phyloP scores from a whole-genome alignment of 2,888 invertebrate species.

The Acronicta aceris region DNA sequence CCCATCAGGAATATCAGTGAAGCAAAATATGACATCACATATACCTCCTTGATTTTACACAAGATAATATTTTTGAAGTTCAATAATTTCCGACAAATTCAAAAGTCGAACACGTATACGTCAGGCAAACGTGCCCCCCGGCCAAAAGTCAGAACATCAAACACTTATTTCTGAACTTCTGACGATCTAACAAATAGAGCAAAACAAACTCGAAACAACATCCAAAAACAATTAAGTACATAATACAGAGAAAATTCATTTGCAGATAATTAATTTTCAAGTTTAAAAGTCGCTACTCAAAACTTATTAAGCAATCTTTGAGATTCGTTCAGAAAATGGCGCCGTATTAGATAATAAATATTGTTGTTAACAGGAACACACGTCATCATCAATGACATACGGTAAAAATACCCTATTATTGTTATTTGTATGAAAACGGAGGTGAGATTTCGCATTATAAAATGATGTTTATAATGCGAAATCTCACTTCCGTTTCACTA shows the following conservation, averaged over 20 bases:
- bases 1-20: no score
- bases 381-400: not conserved
- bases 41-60: no score
- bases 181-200: constrained; percentile 46
- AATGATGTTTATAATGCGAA: no score
- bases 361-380: constrained; percentile 3
- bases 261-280: constrained; percentile 59
- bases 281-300: constrained; percentile 53
- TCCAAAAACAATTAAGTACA: constrained; percentile 59
- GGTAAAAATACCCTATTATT: no score
- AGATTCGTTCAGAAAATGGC: constrained; percentile 22
- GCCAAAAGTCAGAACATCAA: constrained; percentile 52
- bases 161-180: constrained; percentile 26
- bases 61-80: constrained; percentile 24
- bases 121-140: constrained; percentile 21
- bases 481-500: no score
- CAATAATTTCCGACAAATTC: constrained; percentile 19
- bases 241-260: constrained; percentile 56
- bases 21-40: no score
- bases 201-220: constrained; percentile 54
- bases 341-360: constrained; percentile 3
- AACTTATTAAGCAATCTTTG: constrained; percentile 55
- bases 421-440: no score
- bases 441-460: no score
- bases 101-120: constrained; percentile 23